Evolutionary conservation across 2,888 invertebrate genomes (phyloP).

Genomic region (Hirtodrosophila duncani): DNA sequence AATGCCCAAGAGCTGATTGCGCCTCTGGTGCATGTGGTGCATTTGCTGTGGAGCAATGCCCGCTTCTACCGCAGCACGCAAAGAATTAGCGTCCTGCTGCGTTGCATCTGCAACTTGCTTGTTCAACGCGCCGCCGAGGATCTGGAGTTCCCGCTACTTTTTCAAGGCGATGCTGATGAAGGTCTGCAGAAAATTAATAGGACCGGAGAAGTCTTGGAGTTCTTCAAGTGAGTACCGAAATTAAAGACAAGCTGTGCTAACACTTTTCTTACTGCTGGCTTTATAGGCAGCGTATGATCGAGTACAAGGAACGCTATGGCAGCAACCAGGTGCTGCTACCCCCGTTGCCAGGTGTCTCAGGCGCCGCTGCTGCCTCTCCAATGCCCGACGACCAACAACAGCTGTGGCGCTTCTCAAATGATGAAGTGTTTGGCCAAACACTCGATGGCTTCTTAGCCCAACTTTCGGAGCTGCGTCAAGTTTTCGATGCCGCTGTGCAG

Average conservation of each 20-base stretch:
- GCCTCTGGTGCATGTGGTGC: conserved; percentile 89
- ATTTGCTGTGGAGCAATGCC: conserved; percentile 92
- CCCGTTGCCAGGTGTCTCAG: conserved; percentile 37
- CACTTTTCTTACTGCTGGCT: not conserved
- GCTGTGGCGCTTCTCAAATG: conserved; percentile 86
- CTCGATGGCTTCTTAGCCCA: conserved; percentile 83
- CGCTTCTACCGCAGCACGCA: conserved; percentile 85
- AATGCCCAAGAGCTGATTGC: conserved; percentile 82
- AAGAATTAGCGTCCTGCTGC: conserved; percentile 85
- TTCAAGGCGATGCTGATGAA: conserved; percentile 90
- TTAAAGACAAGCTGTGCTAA: not conserved
- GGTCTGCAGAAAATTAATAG: conserved; percentile 82
- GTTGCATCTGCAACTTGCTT: conserved; percentile 89
- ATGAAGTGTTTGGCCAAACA: conserved; percentile 84
- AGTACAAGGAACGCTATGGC: conserved; percentile 71
- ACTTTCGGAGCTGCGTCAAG: conserved; percentile 83
- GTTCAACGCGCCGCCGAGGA: conserved; percentile 87
- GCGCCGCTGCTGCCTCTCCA: conserved; percentile 8
- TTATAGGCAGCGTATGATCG: conserved; percentile 62
- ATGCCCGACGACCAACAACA: conserved; percentile 80
- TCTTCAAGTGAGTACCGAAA: conserved; percentile 80
- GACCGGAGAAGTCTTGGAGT: conserved; percentile 80
- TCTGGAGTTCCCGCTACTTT: conserved; percentile 88
- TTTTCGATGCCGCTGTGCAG: conserved; percentile 88
- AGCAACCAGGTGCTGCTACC: conserved; percentile 61